These are phyloP conservation scores for Bombus waltoni DNA, from an alignment of 1,140 invertebrate species.

Conservation along the genomic window DNA sequence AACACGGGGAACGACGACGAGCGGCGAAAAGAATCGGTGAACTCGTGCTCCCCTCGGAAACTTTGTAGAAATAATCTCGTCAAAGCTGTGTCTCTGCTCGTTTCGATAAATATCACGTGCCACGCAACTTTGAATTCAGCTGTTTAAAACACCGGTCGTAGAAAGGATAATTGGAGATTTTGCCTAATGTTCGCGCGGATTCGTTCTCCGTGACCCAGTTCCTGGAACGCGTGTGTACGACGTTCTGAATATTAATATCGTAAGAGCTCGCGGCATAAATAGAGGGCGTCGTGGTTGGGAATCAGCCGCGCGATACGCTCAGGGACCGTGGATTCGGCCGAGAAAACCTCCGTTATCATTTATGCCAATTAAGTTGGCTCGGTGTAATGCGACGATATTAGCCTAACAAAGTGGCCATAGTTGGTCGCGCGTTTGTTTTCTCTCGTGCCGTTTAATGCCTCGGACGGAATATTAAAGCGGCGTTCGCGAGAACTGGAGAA, in stretches of 20 bases:
- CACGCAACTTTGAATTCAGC: neutral
- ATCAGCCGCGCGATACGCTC: neutral
- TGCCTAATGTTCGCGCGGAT: neutral
- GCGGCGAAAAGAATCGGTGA: no score
- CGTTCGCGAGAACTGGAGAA: neutral
- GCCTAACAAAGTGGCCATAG: constrained; percentile 30
- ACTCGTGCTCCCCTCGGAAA: no score
- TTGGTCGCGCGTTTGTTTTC: constrained; percentile 37
- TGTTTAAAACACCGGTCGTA: neutral
- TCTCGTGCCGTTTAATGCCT: constrained; percentile 12
- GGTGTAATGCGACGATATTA: constrained; percentile 36
- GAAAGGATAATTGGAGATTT: constrained; percentile 42
- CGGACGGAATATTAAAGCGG: constrained; percentile 20
- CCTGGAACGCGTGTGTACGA: neutral
- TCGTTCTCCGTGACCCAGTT: constrained; percentile 50
- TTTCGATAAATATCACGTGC: neutral
- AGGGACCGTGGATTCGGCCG: neutral
- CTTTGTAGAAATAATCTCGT: no score
- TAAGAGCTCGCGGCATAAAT: constrained; percentile 25
- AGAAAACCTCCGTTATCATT: constrained; percentile 26
- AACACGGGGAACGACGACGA: no score
- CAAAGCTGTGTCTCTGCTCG: neutral
- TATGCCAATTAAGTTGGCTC: constrained; percentile 38
- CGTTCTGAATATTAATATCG: constrained; percentile 51
- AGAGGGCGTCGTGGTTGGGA: neutral